Conservation (phyloP, 2,888 invertebrate genomes). For the Oxytorus armatus region DNA sequence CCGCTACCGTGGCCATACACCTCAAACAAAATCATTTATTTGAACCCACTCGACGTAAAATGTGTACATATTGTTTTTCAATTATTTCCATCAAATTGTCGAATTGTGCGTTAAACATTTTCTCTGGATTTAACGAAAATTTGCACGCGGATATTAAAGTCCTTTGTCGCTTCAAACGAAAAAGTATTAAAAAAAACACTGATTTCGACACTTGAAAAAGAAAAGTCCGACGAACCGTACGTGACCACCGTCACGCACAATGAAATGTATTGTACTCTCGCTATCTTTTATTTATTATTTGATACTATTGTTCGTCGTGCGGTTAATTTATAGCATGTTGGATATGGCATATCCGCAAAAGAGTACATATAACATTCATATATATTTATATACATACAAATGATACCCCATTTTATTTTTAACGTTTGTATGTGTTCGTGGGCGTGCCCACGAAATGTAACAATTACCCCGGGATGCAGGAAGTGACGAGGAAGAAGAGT, state of each 20-base stretch:
- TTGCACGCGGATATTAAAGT: too few relatives aligned
- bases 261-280: conserved; percentile 29
- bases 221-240: conserved; percentile 34
- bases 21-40: too few relatives aligned
- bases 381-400: conserved; percentile 19
- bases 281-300: conserved; percentile 62
- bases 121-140: background rate
- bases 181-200: conserved; percentile 2
- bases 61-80: too few relatives aligned
- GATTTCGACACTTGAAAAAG: conserved; percentile 45
- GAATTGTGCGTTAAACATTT: too few relatives aligned
- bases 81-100: too few relatives aligned
- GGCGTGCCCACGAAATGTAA: conserved; percentile 63
- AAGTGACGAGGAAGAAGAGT: conserved; percentile 71
- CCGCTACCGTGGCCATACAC: too few relatives aligned
- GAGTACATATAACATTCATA: conserved; percentile 31
- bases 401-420: conserved; percentile 53
- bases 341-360: conserved; percentile 60
- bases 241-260: conserved; percentile 59
- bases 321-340: conserved; percentile 71
- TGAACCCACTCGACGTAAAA: too few relatives aligned
- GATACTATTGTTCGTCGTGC: conserved; percentile 68
- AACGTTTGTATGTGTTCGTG: conserved; percentile 43
- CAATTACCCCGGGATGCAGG: conserved; percentile 71
- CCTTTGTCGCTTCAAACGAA: conserved; percentile 38